Percentiles rank a stretch among this genome's conserved stretches.
Conservation (phyloP, 2,888 invertebrate species). For the Andrena minutula region DNA sequence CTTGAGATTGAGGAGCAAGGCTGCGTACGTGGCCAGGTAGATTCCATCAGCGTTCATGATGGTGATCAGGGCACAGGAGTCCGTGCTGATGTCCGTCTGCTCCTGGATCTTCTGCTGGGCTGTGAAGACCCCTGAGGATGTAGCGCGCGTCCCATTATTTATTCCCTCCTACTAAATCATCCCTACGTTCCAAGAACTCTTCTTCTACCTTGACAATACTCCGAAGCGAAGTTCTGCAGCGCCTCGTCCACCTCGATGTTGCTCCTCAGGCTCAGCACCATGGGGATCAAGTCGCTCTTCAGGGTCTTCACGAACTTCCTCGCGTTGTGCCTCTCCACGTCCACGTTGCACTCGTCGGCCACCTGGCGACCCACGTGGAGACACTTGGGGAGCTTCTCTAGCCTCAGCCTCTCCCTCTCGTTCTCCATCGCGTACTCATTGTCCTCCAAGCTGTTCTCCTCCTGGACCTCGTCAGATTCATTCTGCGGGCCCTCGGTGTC, state of each 20-base stretch:
- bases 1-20: conserved; percentile 92
- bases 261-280: conserved; percentile 90
- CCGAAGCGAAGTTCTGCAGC: conserved; percentile 96
- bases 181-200: not conserved
- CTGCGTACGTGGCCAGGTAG: conserved; percentile 95
- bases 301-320: conserved; percentile 93
- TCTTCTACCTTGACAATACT: conserved; percentile 93
- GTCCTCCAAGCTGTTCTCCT: conserved; percentile 78
- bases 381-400: conserved; percentile 87
- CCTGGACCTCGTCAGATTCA: conserved; percentile 80
- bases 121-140: conserved; percentile 77
- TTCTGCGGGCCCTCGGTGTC: conserved; percentile 82
- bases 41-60: conserved; percentile 98
- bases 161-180: not conserved
- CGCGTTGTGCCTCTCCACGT: conserved; percentile 95
- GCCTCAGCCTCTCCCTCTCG: conserved; percentile 84
- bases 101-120: conserved; percentile 81
- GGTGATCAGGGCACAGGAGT: conserved; percentile 87
- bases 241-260: conserved; percentile 96
- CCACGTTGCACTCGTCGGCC: conserved; percentile 90
- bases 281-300: conserved; percentile 91
- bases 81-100: conserved; percentile 74
- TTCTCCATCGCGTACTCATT: conserved; percentile 82
- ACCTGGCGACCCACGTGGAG: conserved; percentile 85
- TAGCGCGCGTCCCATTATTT: not conserved